A percentile compares a stretch with the other conserved stretches of the same genome.
These are phyloP conservation scores for Machimus rusticus DNA, from an alignment of 2,888 invertebrate genomes.

Conservation along the genomic window DNA sequence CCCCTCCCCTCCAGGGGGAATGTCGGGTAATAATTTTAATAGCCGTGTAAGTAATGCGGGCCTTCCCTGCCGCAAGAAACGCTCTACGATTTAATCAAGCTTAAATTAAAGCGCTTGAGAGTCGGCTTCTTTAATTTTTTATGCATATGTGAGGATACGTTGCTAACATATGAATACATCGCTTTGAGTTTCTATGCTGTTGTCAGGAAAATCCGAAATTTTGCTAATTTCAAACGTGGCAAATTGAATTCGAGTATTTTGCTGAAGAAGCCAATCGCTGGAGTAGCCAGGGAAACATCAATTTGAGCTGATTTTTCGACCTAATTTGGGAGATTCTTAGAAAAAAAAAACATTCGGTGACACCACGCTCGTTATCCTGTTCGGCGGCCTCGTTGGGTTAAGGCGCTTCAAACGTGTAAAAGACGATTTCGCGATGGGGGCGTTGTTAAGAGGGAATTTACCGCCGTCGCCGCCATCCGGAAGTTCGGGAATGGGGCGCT, in stretches of 20 bases:
- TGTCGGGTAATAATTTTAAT: not conserved
- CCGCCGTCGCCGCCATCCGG: not conserved
- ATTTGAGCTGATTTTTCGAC: not conserved
- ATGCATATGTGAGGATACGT: not conserved
- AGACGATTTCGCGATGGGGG: not conserved
- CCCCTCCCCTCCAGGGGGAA: not conserved
- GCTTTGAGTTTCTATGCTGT: no score
- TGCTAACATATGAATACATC: not conserved
- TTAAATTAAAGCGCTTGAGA: not conserved
- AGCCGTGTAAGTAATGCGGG: not conserved
- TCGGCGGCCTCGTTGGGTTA: not conserved
- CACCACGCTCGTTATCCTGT: not conserved
- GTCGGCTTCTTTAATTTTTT: not conserved
- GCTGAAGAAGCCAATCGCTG: not conserved
- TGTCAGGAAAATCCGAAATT: not conserved
- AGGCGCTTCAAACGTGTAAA: not conserved
- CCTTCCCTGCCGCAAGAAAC: not conserved
- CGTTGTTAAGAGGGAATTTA: not conserved
- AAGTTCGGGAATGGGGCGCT: not conserved
- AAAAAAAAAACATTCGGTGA: not conserved
- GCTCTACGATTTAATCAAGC: not conserved
- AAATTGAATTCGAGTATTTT: not conserved
- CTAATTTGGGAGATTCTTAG: not conserved
- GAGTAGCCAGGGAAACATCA: not conserved
- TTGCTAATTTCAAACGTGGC: not conserved